Evolutionary conservation across 2,113 vertebrate species (phyloP), one percentile per base, ranked within the genome.

Genomic region (Myodes glareolus): DNA sequence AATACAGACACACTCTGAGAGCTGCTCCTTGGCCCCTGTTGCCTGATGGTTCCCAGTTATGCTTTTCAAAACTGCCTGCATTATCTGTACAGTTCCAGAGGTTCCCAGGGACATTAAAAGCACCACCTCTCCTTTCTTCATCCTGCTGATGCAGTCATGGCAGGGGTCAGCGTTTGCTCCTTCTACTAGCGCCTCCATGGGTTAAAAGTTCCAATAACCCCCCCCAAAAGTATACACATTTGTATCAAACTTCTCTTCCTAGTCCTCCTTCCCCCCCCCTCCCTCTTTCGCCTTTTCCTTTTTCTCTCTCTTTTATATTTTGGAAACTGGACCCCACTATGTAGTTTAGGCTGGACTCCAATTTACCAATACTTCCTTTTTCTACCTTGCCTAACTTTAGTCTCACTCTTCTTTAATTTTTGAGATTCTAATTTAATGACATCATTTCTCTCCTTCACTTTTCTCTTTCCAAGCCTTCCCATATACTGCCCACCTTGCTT

Each of bases 1-100:
- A 91, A 80, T 94, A 92, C 11, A 86, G 29, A 87, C 55, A 88
- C 61, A 89, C 88, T 92, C 36, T 87, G 63, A 45, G 81, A 97
- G 75, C 67, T 70, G 12, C 4, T 94, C 77, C 81, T 92, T 77
- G 72, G 63, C 33, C 19, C 5, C 90, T 91, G 70, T 36, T 63
- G 82, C 17, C 82, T 88, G 55, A 88, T 87, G n/a, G 33, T 61
- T 95, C 80, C 61, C 86, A 45, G 33, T 91, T 80, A 94, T 87
- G 36, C 36, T 94, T 98, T 33, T 81, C 23, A 19, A 92, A 94
- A 63, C 61, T 81, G 11, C 0, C 70, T 94, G 29, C 31, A 47
- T 36, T 42, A 25, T 85, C 55, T 50, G 67, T 45, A 81, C 7
- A 86, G 29, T 77, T 50, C 47, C 47, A 85, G 70, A 50, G 78